Base-by-base conservation (phyloP, 2,888 invertebrate species). In the Opisthograptis luteolata region DNA sequence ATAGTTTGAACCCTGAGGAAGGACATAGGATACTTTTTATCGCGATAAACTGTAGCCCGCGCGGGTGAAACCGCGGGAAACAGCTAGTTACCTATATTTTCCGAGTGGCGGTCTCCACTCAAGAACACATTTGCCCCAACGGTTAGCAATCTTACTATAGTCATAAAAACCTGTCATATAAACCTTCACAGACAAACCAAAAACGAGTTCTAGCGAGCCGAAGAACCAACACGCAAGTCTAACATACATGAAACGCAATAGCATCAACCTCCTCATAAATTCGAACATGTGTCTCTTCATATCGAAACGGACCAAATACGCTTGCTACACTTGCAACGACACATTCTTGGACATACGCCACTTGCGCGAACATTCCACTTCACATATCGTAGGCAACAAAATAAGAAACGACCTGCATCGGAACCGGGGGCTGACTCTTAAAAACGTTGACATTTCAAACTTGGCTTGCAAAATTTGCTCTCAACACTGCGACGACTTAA, bases 281-380 rank as follows among this genome's bases (percentile, higher is more conserved):
- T 83, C 84, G 0, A 84, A 84, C 39, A 49, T 83, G 9, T 81
- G 79, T 30, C 54, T 80, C 0, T 83, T 83, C 55, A 72, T 66
- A 2, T 80, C 81, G 0, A 46, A 74, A 2, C 72, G 70, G 28
- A 76, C 70, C 0, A 79, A 76, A 58, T 80, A 70, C 52, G 64
- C 70, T 0, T 85, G 84, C 27, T 72, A 68, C 42, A 64, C 62
- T 9, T 85, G 85, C 56, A 62, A 59, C 22, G 60, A 68, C 1
- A 47, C 60, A 0, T 83, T 68, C 30, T 47, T 71, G 3, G 62
- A 70, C 0, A 73, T 81, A 12, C 36, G 44, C 1, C 64, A 72
- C 0, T 17, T 83, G 0, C 54, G 75, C 2, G 60, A 73, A 12
- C 83, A 83, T 36, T 52, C 66, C 0, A 42, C 53, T 35, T 55